phyloP scores from a whole-genome alignment of 2,797 vertebrate species.

The Pipistrellus nathusii region DNA sequence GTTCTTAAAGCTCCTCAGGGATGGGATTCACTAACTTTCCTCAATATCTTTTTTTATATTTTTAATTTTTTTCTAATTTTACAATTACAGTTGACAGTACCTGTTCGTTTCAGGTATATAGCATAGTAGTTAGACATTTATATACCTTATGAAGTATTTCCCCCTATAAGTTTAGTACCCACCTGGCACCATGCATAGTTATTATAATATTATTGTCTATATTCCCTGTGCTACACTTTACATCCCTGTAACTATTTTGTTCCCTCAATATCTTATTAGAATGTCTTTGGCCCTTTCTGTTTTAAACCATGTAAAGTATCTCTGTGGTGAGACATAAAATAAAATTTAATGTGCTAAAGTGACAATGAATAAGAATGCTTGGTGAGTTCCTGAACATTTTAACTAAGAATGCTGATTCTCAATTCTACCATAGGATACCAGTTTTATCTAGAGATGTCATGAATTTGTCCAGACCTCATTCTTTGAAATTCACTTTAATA shows the following conservation, averaged over 20 bases:
- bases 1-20: not conserved
- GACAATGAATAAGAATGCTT: not conserved
- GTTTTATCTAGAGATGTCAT: not conserved
- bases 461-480: slow-evolving; percentile 34
- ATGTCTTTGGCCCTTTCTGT: not conserved
- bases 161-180: no score
- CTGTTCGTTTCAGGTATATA: no score
- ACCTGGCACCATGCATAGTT: no score
- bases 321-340: not conserved
- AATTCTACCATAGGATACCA: slow-evolving; percentile 12
- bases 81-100: no score
- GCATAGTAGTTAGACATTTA: no score
- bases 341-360: slow-evolving; percentile 32
- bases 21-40: slow-evolving; percentile 9
- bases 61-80: no score
- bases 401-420: slow-evolving; percentile 27
- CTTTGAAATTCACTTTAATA: slow-evolving; percentile 51
- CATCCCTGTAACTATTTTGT: not conserved
- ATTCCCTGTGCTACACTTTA: no score
- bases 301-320: slow-evolving; percentile 51
- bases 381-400: slow-evolving; percentile 35
- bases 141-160: no score
- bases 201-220: no score
- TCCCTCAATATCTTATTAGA: not conserved
- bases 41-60: not conserved